Evolutionary conservation across 2,888 invertebrate genomes (phyloP).

Genomic region (Papilio demoleus): DNA sequence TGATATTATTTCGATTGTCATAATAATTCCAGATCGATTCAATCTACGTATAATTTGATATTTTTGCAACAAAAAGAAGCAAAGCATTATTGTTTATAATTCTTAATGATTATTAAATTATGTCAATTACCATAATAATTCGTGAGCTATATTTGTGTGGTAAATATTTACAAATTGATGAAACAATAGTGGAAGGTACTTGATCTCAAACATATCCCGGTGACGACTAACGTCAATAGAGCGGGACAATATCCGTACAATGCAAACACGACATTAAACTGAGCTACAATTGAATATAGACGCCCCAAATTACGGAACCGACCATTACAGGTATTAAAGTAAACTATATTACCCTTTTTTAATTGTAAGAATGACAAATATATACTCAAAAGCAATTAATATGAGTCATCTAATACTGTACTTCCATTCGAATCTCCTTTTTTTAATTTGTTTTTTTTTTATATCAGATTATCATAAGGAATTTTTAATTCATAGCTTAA

Average conservation of each 20-base stretch:
- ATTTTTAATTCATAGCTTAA: too few species aligned
- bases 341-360: too few species aligned
- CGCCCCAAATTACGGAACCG: background rate
- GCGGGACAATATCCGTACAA: background rate
- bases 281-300: background rate
- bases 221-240: slow-evolving; percentile 5
- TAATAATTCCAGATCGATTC: too few species aligned
- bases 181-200: slow-evolving; percentile 7
- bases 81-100: background rate
- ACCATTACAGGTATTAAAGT: too few species aligned
- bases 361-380: too few species aligned
- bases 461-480: too few species aligned
- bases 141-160: background rate
- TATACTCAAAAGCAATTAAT: too few species aligned
- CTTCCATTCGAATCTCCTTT: too few species aligned
- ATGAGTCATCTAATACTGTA: too few species aligned
- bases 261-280: background rate
- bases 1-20: too few species aligned
- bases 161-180: background rate
- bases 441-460: too few species aligned
- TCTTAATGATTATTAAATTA: background rate
- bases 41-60: too few species aligned
- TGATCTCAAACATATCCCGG: background rate
- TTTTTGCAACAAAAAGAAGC: background rate
- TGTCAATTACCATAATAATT: background rate